Base-by-base conservation (phyloP, 2,113 vertebrate genomes). In the Candoia aspera region DNA sequence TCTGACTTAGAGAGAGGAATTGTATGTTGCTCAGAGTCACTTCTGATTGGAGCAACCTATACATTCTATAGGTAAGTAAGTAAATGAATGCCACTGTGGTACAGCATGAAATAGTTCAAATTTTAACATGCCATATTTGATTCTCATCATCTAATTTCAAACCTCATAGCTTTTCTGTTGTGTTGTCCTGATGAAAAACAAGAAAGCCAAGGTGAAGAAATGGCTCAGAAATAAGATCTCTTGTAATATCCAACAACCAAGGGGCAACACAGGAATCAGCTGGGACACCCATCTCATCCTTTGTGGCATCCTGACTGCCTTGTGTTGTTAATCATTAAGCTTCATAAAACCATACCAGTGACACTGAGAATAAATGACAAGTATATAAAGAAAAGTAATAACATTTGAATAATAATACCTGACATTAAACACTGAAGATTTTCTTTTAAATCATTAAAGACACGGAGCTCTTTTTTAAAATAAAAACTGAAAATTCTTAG, bases 41-140 rank as follows among this genome's bases (percentile, higher is more conserved):
- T 79, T 68, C n/a, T 68, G 64, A 68, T 68, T 68, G 64, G 4
- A n/a, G 13, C 64, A 68, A 68, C 12, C 29, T 68, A 37, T 79
- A 73, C 0, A 6, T 73, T 73, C n/a, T 33, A 12, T 42, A 49
- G 6, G 49, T 73, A 73, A 73, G 13, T 6, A 73, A 73, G 68
- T 73, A 73, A 73, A 79, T 79, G 37, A 79, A 79, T 79, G 33
- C 17, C 37, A 37, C 33, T 37, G 6, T 79, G 2, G 90, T 94
- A 55, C 2, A 92, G 46, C 42, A 54, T 93, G 92, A 92, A 96
- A 62, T 89, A 92, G 84, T 92, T 42, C 9, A 8, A 59, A 93
- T 87, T 87, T 42, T 93, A 90, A 59, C 92, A 58, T 57, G 92
- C 92, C 91, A 86, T 91, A 62, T 91, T 84, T 92, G 60, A 2